Percentiles rank a stretch among this genome's conserved stretches.
Evolutionary conservation across 2,113 vertebrate genomes (phyloP).

Genomic region (Planiliza haematocheilus): DNA sequence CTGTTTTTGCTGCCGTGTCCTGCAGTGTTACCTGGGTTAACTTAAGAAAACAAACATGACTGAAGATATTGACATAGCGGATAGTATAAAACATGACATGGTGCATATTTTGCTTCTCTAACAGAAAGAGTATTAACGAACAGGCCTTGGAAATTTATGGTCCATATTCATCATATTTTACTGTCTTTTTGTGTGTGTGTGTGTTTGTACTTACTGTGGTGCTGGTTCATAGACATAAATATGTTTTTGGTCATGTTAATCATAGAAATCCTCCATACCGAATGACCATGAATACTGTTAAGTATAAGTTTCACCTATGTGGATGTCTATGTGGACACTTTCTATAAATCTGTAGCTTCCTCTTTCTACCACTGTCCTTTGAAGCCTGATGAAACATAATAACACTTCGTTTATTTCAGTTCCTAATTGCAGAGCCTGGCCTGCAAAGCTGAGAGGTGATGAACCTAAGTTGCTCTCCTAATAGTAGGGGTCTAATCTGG

Average conservation of each 20-base stretch:
- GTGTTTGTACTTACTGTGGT: too few species aligned
- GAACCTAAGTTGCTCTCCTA: constrained; percentile 32
- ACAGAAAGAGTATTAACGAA: neutral
- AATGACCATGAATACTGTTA: neutral
- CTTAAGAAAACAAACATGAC: neutral
- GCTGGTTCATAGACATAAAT: too few species aligned
- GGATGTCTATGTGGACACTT: neutral
- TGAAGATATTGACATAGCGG: neutral
- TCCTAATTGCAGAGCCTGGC: too few species aligned
- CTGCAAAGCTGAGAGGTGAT: constrained; percentile 6
- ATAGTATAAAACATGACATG: neutral
- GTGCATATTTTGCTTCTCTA: neutral
- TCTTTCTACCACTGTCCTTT: too few species aligned
- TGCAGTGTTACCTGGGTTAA: neutral
- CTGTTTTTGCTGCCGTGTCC: neutral
- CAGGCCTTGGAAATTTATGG: neutral
- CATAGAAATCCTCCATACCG: neutral
- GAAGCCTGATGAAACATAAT: neutral
- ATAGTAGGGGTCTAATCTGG: constrained; percentile 30
- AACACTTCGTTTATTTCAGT: too few species aligned
- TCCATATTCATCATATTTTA: neutral
- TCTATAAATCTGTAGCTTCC: neutral
- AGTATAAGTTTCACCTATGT: neutral
- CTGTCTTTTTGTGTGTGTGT: too few species aligned
- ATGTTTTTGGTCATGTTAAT: too few species aligned